Evolutionary conservation across 2,888 invertebrate genomes (phyloP), one percentile per base, ranked within the genome.

Genomic region (Drosophila monieri): DNA sequence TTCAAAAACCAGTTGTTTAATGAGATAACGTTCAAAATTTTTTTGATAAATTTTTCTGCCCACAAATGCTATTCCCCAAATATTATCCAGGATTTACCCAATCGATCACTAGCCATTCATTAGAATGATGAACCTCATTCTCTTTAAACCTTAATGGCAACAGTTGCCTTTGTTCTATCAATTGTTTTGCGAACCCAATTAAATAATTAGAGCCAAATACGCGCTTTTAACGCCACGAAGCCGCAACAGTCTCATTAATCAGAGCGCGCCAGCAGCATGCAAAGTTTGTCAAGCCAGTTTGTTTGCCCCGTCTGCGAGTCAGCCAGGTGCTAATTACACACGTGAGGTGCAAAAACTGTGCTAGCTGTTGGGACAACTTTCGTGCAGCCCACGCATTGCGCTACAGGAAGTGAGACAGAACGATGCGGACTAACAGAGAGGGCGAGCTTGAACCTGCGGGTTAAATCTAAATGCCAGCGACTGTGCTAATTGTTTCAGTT

Each of bases 401-500:
- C 18, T 15, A 32, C 35, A 12, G n/a, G 12, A 12, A 47, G 10
- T 5, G 47, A 53, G 30, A 14, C 3, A 27, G 59, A 51, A 27
- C 57, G 37, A 14, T 9, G 48, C n/a, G 18, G 8, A 37, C 32
- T 12, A 52, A 49, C 4, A 41, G 18, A 39, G 49, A 35, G 23
- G 8, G 39, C 23, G 32, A 54, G 21, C 21, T 35, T 18, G 47
- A 64, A 71, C 61, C 66, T 71, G 56, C 56, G 62, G 54, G 56
- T 48, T 49, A 23, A 65, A 56, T 56, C 61, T 53, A 62, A 65
- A 69, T 75, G 66, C 52, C 75, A 70, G 77, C 64, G 68, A 62
- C 48, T 59, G 81, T 81, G 73, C 75, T 85, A 85, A 86, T 81
- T 84, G 79, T 67, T 73, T 70, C 78, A 86, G 67, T 77, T 80